Evolutionary conservation across 2,888 invertebrate genomes (phyloP).

Genomic region (Dendrolimus houi): DNA sequence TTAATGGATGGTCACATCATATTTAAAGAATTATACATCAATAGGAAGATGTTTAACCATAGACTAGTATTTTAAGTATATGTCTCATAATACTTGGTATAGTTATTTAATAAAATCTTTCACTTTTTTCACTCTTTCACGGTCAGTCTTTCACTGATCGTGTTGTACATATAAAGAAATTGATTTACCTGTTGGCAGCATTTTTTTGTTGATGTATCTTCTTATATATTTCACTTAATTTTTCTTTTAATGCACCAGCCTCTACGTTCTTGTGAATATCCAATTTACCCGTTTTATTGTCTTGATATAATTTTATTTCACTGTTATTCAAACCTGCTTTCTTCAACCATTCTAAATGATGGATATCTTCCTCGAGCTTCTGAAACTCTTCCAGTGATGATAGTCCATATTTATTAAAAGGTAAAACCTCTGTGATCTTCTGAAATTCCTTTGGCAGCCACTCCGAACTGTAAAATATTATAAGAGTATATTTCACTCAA

Average conservation of each 20-base stretch:
- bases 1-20: no score
- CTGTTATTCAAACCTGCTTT: constrained; percentile 60
- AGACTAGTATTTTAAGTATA: no score
- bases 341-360: constrained; percentile 59
- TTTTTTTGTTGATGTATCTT: constrained; percentile 41
- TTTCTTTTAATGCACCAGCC: constrained; percentile 36
- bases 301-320: constrained; percentile 67
- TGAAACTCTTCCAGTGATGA: constrained; percentile 58
- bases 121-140: no score
- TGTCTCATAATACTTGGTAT: no score
- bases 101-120: no score
- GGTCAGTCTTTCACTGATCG: no score
- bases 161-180: no score
- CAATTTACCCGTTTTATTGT: constrained; percentile 52
- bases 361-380: constrained; percentile 45
- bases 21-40: no score
- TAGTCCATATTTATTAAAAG: constrained; percentile 58
- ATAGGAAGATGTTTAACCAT: no score
- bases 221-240: constrained; percentile 40
- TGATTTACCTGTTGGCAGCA: not conserved
- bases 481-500: not conserved
- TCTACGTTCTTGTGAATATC: constrained; percentile 45
- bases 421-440: constrained; percentile 53
- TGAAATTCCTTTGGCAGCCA: constrained; percentile 53
- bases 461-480: constrained; percentile 37